Evolutionary conservation across 2,888 invertebrate genomes (phyloP).

Genomic region (Agriopis aurantiaria): DNA sequence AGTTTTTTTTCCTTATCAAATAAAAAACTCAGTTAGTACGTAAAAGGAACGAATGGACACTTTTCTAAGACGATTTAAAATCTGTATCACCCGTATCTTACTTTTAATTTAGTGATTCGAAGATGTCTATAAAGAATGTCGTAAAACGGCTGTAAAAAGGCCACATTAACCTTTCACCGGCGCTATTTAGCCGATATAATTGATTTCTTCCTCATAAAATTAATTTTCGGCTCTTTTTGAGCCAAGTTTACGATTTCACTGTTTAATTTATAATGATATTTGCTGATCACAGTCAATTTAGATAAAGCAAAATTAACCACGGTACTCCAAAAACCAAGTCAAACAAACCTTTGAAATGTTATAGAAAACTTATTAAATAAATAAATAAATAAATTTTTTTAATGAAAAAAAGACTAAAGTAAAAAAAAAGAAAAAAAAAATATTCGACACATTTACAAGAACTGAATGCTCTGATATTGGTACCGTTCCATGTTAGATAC

Average conservation of each 20-base stretch:
- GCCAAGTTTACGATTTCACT: neutral
- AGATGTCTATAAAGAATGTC: constrained; percentile 67
- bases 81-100: constrained; percentile 55
- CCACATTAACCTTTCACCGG: constrained; percentile 77
- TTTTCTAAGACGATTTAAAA: constrained; percentile 36
- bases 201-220: constrained; percentile 65
- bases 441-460: no score
- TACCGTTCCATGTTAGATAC: no score
- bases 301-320: neutral
- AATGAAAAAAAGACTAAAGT: no score
- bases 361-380: no score
- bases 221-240: constrained; percentile 51
- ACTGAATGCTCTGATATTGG: no score
- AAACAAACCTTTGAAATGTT: no score
- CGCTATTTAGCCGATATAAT: constrained; percentile 70
- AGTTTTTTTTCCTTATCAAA: neutral
- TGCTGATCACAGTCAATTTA: no score
- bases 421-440: no score
- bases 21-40: neutral
- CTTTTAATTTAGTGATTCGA: constrained; percentile 76
- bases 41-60: neutral
- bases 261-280: constrained; percentile 17
- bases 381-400: no score
- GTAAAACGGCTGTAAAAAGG: constrained; percentile 74
- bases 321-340: neutral